These are phyloP conservation scores for Leptopilina boulardi DNA, from an alignment of 1,140 invertebrate species.

Conservation along the genomic window DNA sequence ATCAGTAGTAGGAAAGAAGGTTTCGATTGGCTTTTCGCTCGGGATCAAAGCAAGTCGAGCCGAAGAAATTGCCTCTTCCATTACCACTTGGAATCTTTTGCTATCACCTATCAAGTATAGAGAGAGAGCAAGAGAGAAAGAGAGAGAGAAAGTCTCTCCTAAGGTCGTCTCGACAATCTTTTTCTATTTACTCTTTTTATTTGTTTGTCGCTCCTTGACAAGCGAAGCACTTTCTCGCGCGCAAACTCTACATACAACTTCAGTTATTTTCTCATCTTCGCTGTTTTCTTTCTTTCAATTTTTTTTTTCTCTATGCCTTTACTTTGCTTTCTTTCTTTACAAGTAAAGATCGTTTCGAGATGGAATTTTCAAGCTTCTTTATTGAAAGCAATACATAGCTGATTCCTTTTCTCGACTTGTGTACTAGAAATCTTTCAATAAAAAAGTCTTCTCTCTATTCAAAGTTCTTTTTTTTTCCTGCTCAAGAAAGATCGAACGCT, in stretches of 20 bases:
- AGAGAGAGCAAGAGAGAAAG: no score
- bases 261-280: not conserved
- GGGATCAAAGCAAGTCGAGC: constrained; percentile 10
- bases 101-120: constrained; percentile 22
- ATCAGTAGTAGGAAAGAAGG: not conserved
- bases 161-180: constrained; percentile 11
- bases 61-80: constrained; percentile 32
- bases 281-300: no score
- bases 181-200: constrained; percentile 28
- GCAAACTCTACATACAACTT: constrained; percentile 21
- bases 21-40: constrained; percentile 29
- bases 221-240: constrained; percentile 15
- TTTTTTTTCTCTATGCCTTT: no score
- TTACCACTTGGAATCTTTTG: constrained; percentile 21
- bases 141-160: not conserved
- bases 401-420: constrained; percentile 24
- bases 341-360: constrained; percentile 21
- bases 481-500: not conserved
- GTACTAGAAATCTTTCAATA: constrained; percentile 23
- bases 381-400: constrained; percentile 33
- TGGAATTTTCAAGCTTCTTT: constrained; percentile 31
- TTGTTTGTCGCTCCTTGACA: constrained; percentile 23
- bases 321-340: not conserved
- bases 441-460: constrained; percentile 24
- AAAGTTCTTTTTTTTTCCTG: not conserved